Evolutionary conservation across 35 echinoderm and acorn worm genomes (phyloP).

Genomic region (Heliocidaris tuberculata): DNA sequence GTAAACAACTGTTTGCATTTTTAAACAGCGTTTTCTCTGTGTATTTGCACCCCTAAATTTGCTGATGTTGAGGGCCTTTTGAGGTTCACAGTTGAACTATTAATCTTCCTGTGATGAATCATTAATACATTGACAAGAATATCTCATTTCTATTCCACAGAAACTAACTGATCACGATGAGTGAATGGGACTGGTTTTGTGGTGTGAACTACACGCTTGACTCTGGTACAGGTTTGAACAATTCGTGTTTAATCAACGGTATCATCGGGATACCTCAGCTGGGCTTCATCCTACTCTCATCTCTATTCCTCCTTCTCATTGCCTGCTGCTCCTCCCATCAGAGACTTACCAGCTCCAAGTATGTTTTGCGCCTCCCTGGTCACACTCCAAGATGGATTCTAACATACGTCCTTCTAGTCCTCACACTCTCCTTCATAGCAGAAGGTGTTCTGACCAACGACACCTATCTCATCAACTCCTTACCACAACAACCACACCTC

Average conservation of each 20-base stretch:
- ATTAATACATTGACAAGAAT: too few species aligned
- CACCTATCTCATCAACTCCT: constrained; percentile 11
- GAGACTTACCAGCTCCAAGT: neutral
- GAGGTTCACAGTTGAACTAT: too few species aligned
- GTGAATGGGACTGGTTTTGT: constrained; percentile 38
- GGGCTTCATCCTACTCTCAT: neutral
- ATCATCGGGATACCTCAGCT: neutral
- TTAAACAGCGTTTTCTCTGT: too few species aligned
- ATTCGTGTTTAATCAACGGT: constrained; percentile 20
- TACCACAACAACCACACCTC: constrained; percentile 52
- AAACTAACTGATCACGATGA: neutral
- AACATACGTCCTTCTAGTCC: neutral
- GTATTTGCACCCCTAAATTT: too few species aligned
- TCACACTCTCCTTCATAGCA: constrained; percentile 36
- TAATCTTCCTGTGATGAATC: too few species aligned
- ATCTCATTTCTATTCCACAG: neutral
- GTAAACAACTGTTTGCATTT: too few species aligned
- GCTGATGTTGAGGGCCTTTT: too few species aligned
- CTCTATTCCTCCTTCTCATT: neutral
- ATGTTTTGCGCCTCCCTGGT: constrained; percentile 7
- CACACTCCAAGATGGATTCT: constrained; percentile 43
- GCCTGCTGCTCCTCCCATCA: neutral
- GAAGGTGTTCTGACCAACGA: constrained; percentile 62
- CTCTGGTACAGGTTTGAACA: neutral
- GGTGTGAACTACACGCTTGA: constrained; percentile 45